Conservation (phyloP, 2,113 vertebrate genomes). For the Balaenoptera acutorostrata region DNA sequence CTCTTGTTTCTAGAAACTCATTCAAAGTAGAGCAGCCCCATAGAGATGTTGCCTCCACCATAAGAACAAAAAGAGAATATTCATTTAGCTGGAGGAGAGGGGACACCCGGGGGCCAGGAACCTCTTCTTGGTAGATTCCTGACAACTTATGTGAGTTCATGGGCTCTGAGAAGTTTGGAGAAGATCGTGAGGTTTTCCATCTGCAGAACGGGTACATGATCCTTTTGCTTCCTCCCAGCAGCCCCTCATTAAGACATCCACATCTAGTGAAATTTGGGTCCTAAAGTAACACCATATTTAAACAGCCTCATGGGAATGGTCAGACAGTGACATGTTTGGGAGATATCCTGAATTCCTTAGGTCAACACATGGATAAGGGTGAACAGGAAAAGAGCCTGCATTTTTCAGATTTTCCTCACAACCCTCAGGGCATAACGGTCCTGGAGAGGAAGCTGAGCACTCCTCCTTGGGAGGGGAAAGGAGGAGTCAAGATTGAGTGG, state of each 20-base stretch:
- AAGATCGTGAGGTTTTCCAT: background rate
- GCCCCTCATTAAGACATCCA: background rate
- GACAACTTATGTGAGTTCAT: background rate
- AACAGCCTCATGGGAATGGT: background rate
- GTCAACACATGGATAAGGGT: background rate
- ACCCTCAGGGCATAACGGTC: background rate
- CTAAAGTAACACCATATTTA: background rate
- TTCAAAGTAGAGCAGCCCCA: background rate
- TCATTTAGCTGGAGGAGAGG: background rate
- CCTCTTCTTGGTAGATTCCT: background rate
- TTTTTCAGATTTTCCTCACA: conserved; percentile 24
- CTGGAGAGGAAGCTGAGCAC: background rate
- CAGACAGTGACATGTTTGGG: background rate
- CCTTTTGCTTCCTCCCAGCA: background rate
- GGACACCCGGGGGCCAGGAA: background rate
- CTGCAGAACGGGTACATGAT: background rate
- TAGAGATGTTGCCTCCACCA: too few species aligned
- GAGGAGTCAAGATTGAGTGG: background rate
- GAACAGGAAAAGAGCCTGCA: background rate
- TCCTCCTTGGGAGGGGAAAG: background rate
- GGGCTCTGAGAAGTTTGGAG: background rate
- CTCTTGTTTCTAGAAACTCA: background rate
- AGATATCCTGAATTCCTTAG: conserved; percentile 33
- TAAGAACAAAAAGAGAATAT: background rate
- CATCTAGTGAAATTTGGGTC: background rate